Base-by-base conservation (phyloP, 2,113 vertebrate species). In the Muntiacus reevesi region DNA sequence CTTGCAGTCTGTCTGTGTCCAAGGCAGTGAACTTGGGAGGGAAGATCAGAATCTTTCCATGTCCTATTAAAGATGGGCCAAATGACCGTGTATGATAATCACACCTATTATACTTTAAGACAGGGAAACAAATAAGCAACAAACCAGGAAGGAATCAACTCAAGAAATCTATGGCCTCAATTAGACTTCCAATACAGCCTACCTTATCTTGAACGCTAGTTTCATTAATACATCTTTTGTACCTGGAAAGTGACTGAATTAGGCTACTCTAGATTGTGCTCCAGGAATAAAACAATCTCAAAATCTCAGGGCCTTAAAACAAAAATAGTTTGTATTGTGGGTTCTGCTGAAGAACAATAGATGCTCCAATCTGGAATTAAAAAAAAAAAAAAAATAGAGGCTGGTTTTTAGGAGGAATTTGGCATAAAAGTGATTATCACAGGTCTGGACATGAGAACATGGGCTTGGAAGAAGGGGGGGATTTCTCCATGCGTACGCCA, bases 21-120 rank as follows among this genome's bases (percentile, higher is more conserved):
- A 87, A 94, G 25, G 15, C 47, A 91, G 19, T 90, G 28, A 55
- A 1, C 82, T 84, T 43, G 16, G 87, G 30, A 95, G 6, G 36
- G 25, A 84, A 59, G 28, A 82, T 85, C 19, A 87, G 45, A 89
- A 67, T 84, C 4, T 89, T 86, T 89, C 6, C 6, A 52, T 47
- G 52, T 50, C 54, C 16, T 43, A n/a, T 67, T 79, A 89, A 3
- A 50, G n/a, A 95, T 84, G 55, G 30, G 14, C 16, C 43, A 45
- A 89, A 76, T 82, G 23, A 74, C 60, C 71, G 30, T 52, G 25
- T 40, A 21, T 52, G 3, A 78, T 60, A 87, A 89, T 84, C 87
- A 95, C 90, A 94, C 23, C 55, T 89, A 33, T 14, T 90, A 33
- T 87, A 76, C 23, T 90, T 91, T 87, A 82, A 94, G 19, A 96